Evolutionary conservation across 2,113 vertebrate species (phyloP).

Genomic region (Tinamus guttatus): DNA sequence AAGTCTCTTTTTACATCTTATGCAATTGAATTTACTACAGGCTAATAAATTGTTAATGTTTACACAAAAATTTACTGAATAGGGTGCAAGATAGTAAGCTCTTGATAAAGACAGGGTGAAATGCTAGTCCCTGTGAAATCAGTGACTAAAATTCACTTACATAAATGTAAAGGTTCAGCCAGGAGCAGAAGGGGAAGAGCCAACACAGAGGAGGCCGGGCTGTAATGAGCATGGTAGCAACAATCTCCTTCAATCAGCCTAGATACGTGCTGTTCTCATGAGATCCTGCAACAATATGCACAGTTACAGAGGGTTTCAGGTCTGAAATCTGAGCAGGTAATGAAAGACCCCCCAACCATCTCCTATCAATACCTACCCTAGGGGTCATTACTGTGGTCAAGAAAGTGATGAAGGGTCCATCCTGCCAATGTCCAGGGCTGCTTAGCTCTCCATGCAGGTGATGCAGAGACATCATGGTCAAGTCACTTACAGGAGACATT

Average conservation of each 20-base stretch:
- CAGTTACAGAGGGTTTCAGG: not conserved
- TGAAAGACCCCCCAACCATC: not conserved
- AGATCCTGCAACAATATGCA: not conserved
- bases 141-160: not conserved
- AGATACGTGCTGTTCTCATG: not conserved
- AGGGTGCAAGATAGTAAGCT: not conserved
- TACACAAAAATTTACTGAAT: not conserved
- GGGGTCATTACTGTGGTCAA: not conserved
- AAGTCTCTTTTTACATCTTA: not conserved
- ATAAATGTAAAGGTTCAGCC: not conserved
- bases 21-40: not conserved
- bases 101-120: not conserved
- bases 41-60: slow-evolving; percentile 33
- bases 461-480: fast-evolving
- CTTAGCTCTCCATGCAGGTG: not conserved
- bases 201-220: not conserved
- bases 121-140: not conserved
- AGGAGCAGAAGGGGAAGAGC: not conserved
- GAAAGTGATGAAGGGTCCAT: not conserved
- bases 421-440: fast-evolving
- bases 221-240: not conserved
- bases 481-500: fast-evolving
- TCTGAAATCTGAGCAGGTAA: not conserved
- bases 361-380: not conserved
- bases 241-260: not conserved